phyloP scores from a whole-genome alignment of 2,113 vertebrate species.

The Epinephelus cyanopodus region DNA sequence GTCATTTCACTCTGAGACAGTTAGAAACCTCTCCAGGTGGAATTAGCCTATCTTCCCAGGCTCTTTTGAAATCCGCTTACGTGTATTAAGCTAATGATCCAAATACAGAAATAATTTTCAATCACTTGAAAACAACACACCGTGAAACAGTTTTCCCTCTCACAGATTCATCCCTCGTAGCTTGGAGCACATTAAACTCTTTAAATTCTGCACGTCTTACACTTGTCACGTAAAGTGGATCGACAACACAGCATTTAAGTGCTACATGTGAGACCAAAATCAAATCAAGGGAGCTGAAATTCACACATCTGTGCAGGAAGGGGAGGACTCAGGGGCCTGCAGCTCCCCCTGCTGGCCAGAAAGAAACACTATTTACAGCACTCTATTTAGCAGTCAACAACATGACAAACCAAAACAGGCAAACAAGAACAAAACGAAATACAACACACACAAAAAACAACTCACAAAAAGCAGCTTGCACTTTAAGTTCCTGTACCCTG shows the following conservation, averaged over 20 bases:
- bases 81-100: conserved; percentile 60
- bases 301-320: too few species aligned
- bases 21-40: conserved; percentile 60
- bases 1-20: conserved; percentile 43
- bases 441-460: too few species aligned
- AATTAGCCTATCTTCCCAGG: conserved; percentile 59
- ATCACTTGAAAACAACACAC: conserved; percentile 27
- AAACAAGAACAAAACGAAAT: too few species aligned
- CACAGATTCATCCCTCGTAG: neutral
- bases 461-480: too few species aligned
- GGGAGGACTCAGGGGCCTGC: too few species aligned
- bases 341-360: too few species aligned
- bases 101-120: conserved; percentile 54
- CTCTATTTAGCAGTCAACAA: too few species aligned
- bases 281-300: too few species aligned
- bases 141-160: neutral
- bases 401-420: too few species aligned
- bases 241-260: neutral
- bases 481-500: too few species aligned
- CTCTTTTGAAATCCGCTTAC: conserved; percentile 60
- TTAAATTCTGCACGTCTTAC: neutral
- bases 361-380: too few species aligned
- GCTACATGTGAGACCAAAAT: too few species aligned
- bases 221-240: neutral
- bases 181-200: neutral